Percentiles rank a stretch among this genome's conserved stretches.
Evolutionary conservation across 2,797 vertebrate genomes (phyloP).

Genomic region (Lophotriccus pileatus): DNA sequence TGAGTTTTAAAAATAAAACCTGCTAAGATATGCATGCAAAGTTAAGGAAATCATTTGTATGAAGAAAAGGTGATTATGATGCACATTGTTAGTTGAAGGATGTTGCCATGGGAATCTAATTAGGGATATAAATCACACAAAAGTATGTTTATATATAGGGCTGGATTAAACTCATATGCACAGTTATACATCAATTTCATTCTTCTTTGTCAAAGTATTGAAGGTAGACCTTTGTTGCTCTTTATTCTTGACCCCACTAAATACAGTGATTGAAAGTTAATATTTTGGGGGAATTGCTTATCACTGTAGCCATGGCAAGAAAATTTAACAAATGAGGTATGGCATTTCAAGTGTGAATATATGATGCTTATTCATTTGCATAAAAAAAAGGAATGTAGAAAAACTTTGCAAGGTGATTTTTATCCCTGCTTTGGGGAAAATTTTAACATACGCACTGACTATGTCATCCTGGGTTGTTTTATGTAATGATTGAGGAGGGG

Average conservation of each 20-base stretch:
- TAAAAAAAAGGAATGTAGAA: neutral
- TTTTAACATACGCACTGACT: neutral
- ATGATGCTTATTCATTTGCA: neutral
- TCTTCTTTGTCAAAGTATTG: conserved; percentile 10
- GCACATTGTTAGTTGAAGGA: conserved; percentile 81
- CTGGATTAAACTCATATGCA: conserved; percentile 55
- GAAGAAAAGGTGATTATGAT: conserved; percentile 82
- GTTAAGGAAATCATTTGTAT: conserved; percentile 80
- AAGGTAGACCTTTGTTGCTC: neutral
- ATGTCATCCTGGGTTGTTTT: neutral
- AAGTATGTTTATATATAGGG: conserved; percentile 75
- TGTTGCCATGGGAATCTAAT: conserved; percentile 82
- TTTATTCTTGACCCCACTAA: neutral
- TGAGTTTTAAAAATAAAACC: conserved; percentile 78
- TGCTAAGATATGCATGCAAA: conserved; percentile 81
- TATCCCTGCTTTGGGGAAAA: neutral
- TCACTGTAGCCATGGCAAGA: neutral
- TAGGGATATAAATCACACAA: conserved; percentile 79
- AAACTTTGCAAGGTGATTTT: neutral
- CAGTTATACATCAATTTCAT: conserved; percentile 9
- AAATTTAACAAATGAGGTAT: neutral
- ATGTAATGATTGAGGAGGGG: neutral
- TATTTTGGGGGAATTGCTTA: neutral
- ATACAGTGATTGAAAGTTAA: neutral
- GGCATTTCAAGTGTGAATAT: conserved; percentile 3